Evolutionary conservation across 1,140 invertebrate species (phyloP), one percentile per base, ranked within the genome.

Genomic region (Kradibia gibbosae): DNA sequence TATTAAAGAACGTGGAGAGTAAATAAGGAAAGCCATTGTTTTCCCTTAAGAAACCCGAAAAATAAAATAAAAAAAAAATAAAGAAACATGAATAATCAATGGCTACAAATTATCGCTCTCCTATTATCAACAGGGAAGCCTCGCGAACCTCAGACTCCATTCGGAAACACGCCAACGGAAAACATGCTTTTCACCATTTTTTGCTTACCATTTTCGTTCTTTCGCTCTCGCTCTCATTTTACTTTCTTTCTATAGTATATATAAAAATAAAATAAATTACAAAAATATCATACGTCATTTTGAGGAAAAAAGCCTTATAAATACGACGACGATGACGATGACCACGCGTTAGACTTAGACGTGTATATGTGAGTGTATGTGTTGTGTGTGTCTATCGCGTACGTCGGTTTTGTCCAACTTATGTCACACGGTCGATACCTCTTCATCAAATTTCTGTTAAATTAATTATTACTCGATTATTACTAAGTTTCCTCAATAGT

Each of bases 391-490:
- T 72, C 36, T 79, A 50, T 79, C 8, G 15, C n/a, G 25, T 13
- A 39, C 39, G 57, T 36, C 3, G 42, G 22, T 42, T 17, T 70
- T 62, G 57, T 17, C 53, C 60, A 50, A 13, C 39, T 67, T 50
- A 34, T 77, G 80, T 82, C 74, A 77, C 48, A 60, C 48, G 65
- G 74, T 72, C 74, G 65, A 82, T 77, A 76, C 48, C 65, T 72
- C 73, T 42, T 22, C 22, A n/a, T 50, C 45, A n/a, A 62, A 67
- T 53, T 34, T 34, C 65, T 42, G 28, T 75, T 42, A 57, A 83
- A 83, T 84, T 84, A 85, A 57, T 86, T 85, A 81, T 86, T 85
- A 85, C 83, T 86, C 82, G 82, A 85, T 85, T 88, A 88, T 86
- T 86, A 85, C 85, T 87, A 86, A 83, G 70, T 78, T 82, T 34